Conservation (phyloP, 2,113 vertebrate genomes). For the Perca schrenkii region DNA sequence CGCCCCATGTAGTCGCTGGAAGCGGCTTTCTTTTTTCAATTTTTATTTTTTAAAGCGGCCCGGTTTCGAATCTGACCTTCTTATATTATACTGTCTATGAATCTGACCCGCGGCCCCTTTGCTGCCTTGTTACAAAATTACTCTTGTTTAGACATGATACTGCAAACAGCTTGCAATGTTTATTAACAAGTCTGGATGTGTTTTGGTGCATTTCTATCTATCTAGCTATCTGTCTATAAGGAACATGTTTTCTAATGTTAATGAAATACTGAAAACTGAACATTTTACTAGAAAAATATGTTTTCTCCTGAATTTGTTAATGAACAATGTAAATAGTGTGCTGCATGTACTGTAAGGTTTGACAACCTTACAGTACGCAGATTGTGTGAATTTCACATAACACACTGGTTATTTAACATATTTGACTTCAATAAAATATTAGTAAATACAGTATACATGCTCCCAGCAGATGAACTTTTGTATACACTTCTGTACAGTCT, state of each 20-base stretch:
- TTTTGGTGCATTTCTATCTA: background rate
- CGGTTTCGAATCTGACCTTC: no score
- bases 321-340: background rate
- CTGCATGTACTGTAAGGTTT: background rate
- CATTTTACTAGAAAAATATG: background rate
- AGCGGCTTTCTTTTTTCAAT: no score
- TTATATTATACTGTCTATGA: no score
- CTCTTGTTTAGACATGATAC: background rate
- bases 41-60: no score
- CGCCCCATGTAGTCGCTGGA: no score
- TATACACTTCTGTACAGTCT: constrained; percentile 25
- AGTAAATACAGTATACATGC: background rate
- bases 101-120: no score
- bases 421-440: background rate
- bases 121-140: background rate
- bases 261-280: background rate
- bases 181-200: background rate
- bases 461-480: constrained; percentile 12
- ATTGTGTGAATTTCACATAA: constrained; percentile 2
- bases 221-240: background rate
- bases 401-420: background rate
- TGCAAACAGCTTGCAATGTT: background rate
- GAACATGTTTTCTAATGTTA: background rate
- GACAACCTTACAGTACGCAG: background rate
- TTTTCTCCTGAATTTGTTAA: background rate